Evolutionary conservation across 2,113 vertebrate species (phyloP).

Genomic region (Eubucco bourcierii): DNA sequence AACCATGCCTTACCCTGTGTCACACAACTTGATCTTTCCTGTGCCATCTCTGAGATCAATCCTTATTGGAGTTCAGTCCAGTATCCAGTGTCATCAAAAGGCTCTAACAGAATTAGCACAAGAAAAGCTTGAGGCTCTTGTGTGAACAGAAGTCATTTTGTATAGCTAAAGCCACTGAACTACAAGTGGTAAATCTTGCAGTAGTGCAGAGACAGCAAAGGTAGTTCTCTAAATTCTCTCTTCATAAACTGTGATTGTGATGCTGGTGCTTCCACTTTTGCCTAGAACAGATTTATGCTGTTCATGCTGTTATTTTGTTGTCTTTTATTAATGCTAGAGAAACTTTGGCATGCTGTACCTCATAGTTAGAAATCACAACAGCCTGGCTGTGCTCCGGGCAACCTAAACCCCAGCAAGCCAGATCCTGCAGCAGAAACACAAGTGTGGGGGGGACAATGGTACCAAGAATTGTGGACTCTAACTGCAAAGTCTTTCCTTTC

Average conservation of each 20-base stretch:
- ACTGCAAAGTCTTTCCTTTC: slow-evolving; percentile 36
- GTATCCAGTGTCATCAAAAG: not conserved
- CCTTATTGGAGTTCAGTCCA: not conserved
- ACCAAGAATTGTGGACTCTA: not conserved
- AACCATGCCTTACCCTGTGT: not conserved
- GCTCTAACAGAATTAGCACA: not conserved
- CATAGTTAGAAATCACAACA: not conserved
- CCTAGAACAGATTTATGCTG: not conserved
- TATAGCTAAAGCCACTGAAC: not conserved
- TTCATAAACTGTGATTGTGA: not conserved
- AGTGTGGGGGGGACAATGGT: not conserved
- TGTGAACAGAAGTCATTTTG: not conserved
- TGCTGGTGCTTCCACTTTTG: not conserved
- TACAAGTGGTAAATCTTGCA: not conserved
- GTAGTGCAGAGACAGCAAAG: not conserved
- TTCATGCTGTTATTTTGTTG: not conserved
- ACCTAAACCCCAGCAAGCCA: not conserved
- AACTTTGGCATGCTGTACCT: not conserved
- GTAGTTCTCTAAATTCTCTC: not conserved
- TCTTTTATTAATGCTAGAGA: not conserved
- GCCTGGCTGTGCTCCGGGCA: not conserved
- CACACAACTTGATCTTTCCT: not conserved
- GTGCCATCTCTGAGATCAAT: not conserved
- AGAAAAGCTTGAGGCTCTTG: not conserved
- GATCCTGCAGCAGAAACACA: not conserved